Percentiles rank a stretch among this genome's conserved stretches.
Evolutionary conservation across 2,113 vertebrate species (phyloP).

Genomic region (Marmota monax): DNA sequence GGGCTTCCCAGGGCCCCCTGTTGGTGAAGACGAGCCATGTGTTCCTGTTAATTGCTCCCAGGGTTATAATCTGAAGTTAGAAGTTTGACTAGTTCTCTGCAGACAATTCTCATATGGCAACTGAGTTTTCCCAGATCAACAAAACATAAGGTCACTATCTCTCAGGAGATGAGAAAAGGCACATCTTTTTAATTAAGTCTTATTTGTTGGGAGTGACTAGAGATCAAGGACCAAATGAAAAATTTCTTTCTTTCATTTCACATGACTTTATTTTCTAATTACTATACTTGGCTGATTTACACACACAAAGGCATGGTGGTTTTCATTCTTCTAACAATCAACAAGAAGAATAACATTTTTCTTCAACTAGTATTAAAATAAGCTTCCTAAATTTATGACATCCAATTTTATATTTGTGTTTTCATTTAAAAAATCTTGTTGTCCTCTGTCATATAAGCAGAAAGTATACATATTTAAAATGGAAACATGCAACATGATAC

Average conservation of each 20-base stretch:
- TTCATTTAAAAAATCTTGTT: background rate
- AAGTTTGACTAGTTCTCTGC: background rate
- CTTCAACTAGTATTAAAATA: slow-evolving; percentile 1
- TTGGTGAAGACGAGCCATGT: background rate
- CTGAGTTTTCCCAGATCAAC: slow-evolving; percentile 55
- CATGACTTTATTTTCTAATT: slow-evolving; percentile 41
- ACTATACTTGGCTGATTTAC: background rate
- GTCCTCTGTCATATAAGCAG: background rate
- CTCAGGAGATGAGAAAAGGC: slow-evolving; percentile 18
- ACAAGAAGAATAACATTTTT: background rate
- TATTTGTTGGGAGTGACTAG: slow-evolving; percentile 1
- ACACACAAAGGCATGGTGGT: background rate
- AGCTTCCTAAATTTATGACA: background rate
- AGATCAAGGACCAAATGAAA: slow-evolving; percentile 8
- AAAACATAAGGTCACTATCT: slow-evolving; percentile 31
- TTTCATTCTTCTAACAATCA: background rate
- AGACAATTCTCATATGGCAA: slow-evolving; percentile 37
- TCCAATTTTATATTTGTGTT: slow-evolving; percentile 20
- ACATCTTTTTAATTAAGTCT: slow-evolving; percentile 5
- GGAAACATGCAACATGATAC: background rate
- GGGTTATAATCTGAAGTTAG: background rate
- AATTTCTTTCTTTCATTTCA: background rate
- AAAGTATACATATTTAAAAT: background rate
- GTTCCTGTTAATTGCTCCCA: slow-evolving; percentile 47
- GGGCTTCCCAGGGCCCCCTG: background rate